These are phyloP conservation scores for Athalia circularis DNA, from an alignment of 2,888 invertebrate species.

Conservation along the genomic window DNA sequence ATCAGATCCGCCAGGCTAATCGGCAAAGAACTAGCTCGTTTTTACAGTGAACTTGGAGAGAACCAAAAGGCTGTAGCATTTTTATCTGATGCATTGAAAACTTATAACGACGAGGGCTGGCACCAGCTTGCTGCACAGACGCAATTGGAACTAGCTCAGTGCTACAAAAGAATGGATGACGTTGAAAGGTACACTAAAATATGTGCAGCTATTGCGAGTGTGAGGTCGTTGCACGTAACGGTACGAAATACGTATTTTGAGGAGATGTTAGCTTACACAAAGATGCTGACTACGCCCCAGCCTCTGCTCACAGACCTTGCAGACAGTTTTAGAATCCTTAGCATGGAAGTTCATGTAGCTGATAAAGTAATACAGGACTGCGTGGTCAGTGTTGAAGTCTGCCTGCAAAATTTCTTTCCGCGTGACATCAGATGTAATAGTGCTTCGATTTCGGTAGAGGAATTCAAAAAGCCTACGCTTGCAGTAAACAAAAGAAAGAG, in stretches of 20 bases:
- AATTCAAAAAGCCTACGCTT: constrained; percentile 73
- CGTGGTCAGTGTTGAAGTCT: constrained; percentile 76
- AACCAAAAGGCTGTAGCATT: constrained; percentile 93
- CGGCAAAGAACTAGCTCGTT: constrained; percentile 91
- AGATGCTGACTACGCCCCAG: constrained; percentile 74
- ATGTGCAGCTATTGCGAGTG: constrained; percentile 87
- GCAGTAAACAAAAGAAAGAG: constrained; percentile 74
- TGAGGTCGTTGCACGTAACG: constrained; percentile 83
- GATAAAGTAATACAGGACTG: constrained; percentile 79
- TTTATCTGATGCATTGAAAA: constrained; percentile 89
- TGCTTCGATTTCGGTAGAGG: constrained; percentile 81
- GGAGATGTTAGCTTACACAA: constrained; percentile 85
- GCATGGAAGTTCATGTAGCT: constrained; percentile 77
- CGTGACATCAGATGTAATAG: constrained; percentile 81
- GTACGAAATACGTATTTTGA: constrained; percentile 87
- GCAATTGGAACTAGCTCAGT: constrained; percentile 88
- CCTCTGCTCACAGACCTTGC: constrained; percentile 77
- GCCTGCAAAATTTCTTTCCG: constrained; percentile 79
- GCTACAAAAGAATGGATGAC: constrained; percentile 88
- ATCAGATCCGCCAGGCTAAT: constrained; percentile 90
- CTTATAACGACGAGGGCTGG: constrained; percentile 94
- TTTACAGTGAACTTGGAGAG: constrained; percentile 91
- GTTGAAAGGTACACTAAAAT: constrained; percentile 85
- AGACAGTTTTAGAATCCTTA: constrained; percentile 77
- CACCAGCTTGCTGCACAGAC: constrained; percentile 87